phyloP scores from a whole-genome alignment of 1,140 invertebrate genomes.

The Drosophila gunungcola region DNA sequence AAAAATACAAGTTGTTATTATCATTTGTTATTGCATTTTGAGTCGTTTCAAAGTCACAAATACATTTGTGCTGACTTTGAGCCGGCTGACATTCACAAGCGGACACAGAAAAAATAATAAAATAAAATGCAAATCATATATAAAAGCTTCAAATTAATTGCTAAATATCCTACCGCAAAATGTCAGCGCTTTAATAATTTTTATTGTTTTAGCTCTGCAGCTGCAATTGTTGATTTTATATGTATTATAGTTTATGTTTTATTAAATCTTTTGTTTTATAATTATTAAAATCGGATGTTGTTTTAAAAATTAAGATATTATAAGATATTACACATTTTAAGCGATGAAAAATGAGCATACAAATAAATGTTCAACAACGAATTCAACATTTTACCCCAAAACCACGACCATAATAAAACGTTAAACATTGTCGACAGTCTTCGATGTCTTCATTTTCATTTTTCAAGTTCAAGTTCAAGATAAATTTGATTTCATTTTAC shows the following conservation, averaged over 20 bases:
- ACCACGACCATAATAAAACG: conserved; percentile 7
- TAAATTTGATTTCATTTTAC: conserved; percentile 81
- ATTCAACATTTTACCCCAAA: conserved; percentile 18
- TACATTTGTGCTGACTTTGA: conserved; percentile 23
- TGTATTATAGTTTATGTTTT: neutral
- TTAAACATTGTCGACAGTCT: conserved; percentile 31
- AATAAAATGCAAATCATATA: conserved; percentile 21
- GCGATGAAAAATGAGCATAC: neutral
- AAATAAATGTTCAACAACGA: neutral
- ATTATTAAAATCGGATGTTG: no score
- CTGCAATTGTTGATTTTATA: conserved; percentile 9
- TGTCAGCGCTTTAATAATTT: no score
- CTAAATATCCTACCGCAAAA: neutral
- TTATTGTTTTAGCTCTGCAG: conserved; percentile 4
- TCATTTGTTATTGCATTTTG: conserved; percentile 36
- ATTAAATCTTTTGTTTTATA: neutral
- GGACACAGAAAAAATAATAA: conserved; percentile 29
- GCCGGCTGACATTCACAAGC: conserved; percentile 15
- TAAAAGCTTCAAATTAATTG: conserved; percentile 31
- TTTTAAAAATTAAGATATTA: no score
- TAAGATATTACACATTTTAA: no score
- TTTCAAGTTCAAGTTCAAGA: conserved; percentile 83
- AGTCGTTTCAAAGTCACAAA: conserved; percentile 25
- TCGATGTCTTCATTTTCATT: conserved; percentile 73
- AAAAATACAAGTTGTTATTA: conserved; percentile 30